phyloP scores from a whole-genome alignment of 2,113 vertebrate species.

The Hypocryptadius cinnamomeus region DNA sequence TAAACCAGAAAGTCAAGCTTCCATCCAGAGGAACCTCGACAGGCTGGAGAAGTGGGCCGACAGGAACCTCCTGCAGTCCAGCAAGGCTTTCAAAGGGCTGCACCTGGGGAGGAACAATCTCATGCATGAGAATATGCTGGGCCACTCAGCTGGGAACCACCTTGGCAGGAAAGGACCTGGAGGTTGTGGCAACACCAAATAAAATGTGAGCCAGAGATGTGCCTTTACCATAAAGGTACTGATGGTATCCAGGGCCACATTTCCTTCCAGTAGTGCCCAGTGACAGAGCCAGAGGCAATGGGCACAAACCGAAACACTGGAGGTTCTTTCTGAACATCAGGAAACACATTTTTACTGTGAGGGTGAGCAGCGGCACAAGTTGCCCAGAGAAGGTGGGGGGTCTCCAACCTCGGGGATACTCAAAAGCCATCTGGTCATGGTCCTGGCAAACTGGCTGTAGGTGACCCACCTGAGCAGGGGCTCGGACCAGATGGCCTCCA shows the following conservation, averaged over 20 bases:
- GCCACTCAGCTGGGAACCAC: neutral
- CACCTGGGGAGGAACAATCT: neutral
- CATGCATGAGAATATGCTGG: neutral
- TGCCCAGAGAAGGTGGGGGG: neutral
- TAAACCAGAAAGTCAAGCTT: neutral
- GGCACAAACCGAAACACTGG: neutral
- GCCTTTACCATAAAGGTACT: neutral
- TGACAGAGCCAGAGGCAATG: neutral
- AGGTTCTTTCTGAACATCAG: neutral
- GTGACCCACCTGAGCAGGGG: neutral
- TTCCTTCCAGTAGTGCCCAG: neutral
- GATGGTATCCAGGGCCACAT: neutral
- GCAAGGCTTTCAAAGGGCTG: neutral
- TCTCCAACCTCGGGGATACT: neutral
- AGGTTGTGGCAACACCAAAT: neutral
- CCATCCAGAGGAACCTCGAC: neutral
- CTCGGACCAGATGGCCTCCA: neutral
- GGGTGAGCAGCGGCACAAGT: neutral
- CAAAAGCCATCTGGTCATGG: neutral
- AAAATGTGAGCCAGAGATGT: neutral
- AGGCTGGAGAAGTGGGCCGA: neutral
- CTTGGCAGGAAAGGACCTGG: neutral
- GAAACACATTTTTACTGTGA: neutral
- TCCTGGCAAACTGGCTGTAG: neutral
- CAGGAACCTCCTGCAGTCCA: neutral